phyloP scores from a whole-genome alignment of 2,113 vertebrate genomes.

The Epinephelus lanceolatus region DNA sequence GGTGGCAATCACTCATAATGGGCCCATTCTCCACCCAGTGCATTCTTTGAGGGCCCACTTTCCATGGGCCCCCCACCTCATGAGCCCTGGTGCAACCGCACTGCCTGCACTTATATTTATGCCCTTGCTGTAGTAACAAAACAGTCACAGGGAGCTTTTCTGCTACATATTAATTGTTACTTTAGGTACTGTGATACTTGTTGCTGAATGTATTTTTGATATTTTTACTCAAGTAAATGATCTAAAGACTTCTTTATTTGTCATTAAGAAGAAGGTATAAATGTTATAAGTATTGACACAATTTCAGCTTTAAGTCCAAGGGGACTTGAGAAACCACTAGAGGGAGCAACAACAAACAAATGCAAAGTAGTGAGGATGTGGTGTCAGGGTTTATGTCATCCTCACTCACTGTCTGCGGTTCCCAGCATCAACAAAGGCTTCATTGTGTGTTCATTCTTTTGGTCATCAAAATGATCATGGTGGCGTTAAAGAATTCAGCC shows the following conservation, averaged over 20 bases:
- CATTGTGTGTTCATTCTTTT: not conserved
- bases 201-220: not conserved
- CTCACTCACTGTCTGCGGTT: not conserved
- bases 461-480: not conserved
- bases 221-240: not conserved
- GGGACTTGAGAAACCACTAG: constrained; percentile 32
- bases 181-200: not conserved
- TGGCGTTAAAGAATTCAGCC: not conserved
- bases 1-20: too few species aligned
- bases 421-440: not conserved
- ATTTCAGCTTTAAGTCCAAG: not conserved
- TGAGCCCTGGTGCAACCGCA: too few species aligned
- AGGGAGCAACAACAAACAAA: constrained; percentile 58
- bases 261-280: not conserved
- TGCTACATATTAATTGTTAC: not conserved
- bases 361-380: constrained; percentile 3
- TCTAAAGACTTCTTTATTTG: not conserved
- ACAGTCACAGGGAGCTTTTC: not conserved
- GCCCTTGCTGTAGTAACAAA: not conserved
- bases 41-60: too few species aligned
- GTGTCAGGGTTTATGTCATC: constrained; percentile 17
- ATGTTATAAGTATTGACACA: not conserved
- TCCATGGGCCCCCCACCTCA: too few species aligned
- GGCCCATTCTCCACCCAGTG: too few species aligned
- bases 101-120: too few species aligned